Conservation (phyloP, 2,797 vertebrate species). For the Catharus ustulatus region DNA sequence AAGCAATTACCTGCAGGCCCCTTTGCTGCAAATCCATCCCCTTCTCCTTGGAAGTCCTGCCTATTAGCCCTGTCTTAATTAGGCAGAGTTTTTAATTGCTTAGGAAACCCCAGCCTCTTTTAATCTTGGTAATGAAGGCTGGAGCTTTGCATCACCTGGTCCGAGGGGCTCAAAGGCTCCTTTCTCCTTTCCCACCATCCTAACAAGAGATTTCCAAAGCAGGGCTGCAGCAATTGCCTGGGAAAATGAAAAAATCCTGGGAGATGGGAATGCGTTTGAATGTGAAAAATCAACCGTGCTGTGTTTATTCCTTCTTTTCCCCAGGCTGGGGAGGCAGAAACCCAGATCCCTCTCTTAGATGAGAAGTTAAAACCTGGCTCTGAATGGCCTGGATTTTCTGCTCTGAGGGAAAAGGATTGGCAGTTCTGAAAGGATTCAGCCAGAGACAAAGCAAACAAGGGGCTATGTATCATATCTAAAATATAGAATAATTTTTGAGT, state of each 20-base stretch:
- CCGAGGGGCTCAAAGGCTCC: neutral
- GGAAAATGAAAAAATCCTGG: neutral
- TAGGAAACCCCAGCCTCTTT: conserved; percentile 33
- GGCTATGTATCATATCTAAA: neutral
- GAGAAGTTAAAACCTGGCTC: neutral
- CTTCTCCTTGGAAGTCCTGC: neutral
- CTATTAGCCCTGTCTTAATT: conserved; percentile 34
- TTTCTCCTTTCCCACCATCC: conserved; percentile 18
- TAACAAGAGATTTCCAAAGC: neutral
- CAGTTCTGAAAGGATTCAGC: neutral
- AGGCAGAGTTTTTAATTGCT: conserved; percentile 47
- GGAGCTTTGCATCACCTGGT: conserved; percentile 29
- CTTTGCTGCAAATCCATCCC: neutral
- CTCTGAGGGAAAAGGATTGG: neutral
- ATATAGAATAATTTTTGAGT: fast-evolving
- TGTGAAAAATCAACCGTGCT: neutral
- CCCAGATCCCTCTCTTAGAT: neutral
- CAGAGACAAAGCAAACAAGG: neutral
- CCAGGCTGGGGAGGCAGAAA: neutral
- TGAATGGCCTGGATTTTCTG: neutral
- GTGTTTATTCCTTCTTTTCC: neutral
- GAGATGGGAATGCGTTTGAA: neutral
- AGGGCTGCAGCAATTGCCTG: neutral
- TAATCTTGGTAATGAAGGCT: conserved; percentile 28
- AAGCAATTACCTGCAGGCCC: neutral